These are phyloP conservation scores for Sisor rabdophorus DNA, from an alignment of 2,113 vertebrate species.

Conservation along the genomic window DNA sequence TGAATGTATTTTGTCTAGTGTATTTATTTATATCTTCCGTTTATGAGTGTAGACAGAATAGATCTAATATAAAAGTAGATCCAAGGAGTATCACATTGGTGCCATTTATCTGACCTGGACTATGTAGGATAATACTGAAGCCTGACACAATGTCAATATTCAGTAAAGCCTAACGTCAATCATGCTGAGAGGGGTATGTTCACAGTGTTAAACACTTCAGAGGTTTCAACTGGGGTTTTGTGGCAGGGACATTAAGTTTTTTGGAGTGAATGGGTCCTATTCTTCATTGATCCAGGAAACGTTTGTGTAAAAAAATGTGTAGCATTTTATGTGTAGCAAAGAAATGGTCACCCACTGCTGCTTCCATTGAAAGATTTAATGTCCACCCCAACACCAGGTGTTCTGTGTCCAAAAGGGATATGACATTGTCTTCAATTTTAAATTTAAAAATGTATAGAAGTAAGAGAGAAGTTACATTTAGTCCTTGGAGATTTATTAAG, in stretches of 20 bases:
- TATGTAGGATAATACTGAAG: background rate
- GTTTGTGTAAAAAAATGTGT: background rate
- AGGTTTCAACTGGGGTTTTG: background rate
- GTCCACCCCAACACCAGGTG: background rate
- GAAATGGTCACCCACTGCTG: background rate
- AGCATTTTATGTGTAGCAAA: background rate
- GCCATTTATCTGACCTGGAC: slow-evolving; percentile 5
- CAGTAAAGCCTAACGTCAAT: background rate
- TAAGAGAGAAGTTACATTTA: background rate
- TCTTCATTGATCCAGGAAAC: slow-evolving; percentile 3
- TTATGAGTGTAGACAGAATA: background rate
- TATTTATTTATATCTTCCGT: background rate
- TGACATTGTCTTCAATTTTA: too few relatives aligned
- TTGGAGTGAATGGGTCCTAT: background rate
- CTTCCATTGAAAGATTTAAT: background rate
- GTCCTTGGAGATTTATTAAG: too few relatives aligned
- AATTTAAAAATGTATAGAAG: too few relatives aligned
- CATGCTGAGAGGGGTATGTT: background rate
- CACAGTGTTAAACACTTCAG: background rate
- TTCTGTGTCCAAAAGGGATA: too few relatives aligned
- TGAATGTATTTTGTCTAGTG: background rate
- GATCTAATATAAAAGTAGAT: background rate
- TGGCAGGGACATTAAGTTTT: background rate
- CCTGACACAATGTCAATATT: background rate
- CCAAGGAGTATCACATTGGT: background rate